A percentile compares a stretch with the other conserved stretches of the same genome.
phyloP scores from a whole-genome alignment of 2,113 vertebrate genomes.

The Trichechus manatus region DNA sequence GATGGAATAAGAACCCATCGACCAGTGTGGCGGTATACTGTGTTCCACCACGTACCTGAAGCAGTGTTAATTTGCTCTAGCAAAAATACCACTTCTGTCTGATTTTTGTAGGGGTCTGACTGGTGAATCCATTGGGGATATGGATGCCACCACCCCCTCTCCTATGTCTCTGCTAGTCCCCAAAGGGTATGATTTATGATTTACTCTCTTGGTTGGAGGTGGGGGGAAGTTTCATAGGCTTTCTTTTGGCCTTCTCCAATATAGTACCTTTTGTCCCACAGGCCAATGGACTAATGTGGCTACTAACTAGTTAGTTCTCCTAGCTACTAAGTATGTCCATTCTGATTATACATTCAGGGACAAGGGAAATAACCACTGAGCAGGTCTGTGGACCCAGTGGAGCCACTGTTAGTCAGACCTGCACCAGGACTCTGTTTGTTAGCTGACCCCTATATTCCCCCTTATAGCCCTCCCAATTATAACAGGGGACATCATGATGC shows the following conservation, averaged over 20 bases:
- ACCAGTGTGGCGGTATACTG: neutral
- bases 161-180: neutral
- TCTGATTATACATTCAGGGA: neutral
- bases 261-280: neutral
- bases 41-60: neutral
- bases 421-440: neutral
- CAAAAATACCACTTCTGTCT: neutral
- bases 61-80: neutral
- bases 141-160: neutral
- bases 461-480: neutral
- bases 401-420: neutral
- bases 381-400: neutral
- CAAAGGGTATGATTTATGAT: neutral
- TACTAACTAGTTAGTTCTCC: neutral
- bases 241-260: neutral
- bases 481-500: neutral
- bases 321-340: neutral
- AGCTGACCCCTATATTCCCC: neutral
- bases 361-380: neutral
- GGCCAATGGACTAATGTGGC: neutral
- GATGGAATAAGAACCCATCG: neutral
- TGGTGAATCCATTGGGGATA: neutral
- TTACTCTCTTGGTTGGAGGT: neutral
- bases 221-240: neutral
- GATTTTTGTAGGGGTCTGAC: neutral